Percentiles rank a stretch among this genome's conserved stretches.
phyloP scores from a whole-genome alignment of 1,140 invertebrate species.

The Eumaeus atala region DNA sequence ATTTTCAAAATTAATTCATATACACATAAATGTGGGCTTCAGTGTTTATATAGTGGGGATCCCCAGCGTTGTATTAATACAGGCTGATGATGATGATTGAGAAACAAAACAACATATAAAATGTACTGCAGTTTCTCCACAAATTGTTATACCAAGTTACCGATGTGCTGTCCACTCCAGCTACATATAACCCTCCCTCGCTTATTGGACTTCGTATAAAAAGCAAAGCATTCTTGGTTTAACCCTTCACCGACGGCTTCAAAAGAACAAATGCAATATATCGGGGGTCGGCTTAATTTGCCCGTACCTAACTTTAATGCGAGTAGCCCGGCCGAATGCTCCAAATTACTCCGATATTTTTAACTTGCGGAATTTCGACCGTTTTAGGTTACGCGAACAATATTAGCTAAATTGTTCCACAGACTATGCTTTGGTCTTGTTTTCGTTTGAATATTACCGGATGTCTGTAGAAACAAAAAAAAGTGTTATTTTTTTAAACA shows the following conservation, averaged over 20 bases:
- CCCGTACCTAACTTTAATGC: conserved; percentile 63
- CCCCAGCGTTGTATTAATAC: no score
- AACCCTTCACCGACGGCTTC: conserved; percentile 70
- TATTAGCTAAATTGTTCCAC: conserved; percentile 53
- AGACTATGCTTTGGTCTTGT: conserved; percentile 11
- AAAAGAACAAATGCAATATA: conserved; percentile 75
- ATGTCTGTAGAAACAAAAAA: conserved; percentile 3
- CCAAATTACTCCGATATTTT: conserved; percentile 72
- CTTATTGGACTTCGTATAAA: conserved; percentile 67
- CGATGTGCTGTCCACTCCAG: conserved; percentile 1
- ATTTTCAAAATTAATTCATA: no score
- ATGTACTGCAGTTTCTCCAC: neutral
- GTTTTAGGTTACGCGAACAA: conserved; percentile 62
- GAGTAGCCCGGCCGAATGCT: conserved; percentile 60
- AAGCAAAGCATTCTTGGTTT: conserved; percentile 74
- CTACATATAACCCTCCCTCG: conserved; percentile 29
- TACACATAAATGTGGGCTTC: no score
- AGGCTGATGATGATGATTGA: no score
- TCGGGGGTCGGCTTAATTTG: conserved; percentile 69
- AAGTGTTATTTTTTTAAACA: no score
- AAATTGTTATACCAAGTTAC: conserved; percentile 1
- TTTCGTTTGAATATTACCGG: neutral
- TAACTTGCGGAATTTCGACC: conserved; percentile 63
- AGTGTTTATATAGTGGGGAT: no score
- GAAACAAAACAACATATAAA: no score